These are phyloP conservation scores for Himalopsyche kuldschensis DNA, from an alignment of 2,888 invertebrate species.

Conservation along the genomic window DNA sequence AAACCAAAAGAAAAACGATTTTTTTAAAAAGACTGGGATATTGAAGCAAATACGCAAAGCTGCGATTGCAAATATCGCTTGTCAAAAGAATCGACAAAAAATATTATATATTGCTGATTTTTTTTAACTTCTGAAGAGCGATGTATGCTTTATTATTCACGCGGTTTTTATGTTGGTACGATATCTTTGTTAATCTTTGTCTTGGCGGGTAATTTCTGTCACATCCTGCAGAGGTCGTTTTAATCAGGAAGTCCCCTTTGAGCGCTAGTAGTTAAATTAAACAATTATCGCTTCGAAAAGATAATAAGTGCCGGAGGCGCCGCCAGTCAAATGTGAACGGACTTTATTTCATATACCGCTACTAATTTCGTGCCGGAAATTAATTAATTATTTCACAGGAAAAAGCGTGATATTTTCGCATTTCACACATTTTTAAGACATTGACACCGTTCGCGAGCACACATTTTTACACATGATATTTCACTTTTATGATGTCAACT, in stretches of 20 bases:
- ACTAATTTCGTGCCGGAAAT: not conserved
- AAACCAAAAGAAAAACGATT: too few relatives aligned
- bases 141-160: not conserved
- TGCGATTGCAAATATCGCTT: too few relatives aligned
- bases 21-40: too few relatives aligned
- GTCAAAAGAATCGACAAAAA: too few relatives aligned
- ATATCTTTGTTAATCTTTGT: not conserved
- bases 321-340: not conserved
- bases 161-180: not conserved
- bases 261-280: not conserved
- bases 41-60: too few relatives aligned
- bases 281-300: not conserved
- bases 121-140: not conserved
- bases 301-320: not conserved
- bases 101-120: too few relatives aligned
- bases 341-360: not conserved
- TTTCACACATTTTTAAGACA: not conserved
- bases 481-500: too few relatives aligned
- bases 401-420: not conserved
- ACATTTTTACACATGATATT: not conserved
- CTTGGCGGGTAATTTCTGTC: not conserved
- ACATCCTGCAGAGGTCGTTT: not conserved
- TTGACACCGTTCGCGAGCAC: not conserved
- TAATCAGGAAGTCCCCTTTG: not conserved
- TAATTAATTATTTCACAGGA: not conserved